phyloP scores from a whole-genome alignment of 35 echinoderm and acorn worm species.

The Stichopus chloronotus region DNA sequence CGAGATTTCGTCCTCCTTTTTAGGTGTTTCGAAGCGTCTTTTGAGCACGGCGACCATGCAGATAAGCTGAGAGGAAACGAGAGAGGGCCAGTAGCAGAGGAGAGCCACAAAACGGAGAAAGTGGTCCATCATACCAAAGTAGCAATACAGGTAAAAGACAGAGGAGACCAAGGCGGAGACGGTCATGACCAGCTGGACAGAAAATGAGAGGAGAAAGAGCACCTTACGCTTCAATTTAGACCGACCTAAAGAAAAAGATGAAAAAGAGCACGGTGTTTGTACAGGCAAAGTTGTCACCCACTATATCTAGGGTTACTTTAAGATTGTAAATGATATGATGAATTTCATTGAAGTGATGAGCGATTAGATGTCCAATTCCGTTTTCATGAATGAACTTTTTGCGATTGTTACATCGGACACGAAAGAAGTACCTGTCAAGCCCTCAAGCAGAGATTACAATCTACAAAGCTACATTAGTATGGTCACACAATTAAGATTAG shows the following conservation, averaged over 20 bases:
- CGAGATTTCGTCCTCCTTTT: slow-evolving; percentile 15
- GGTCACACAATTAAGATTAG: no score
- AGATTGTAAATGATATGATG: no score
- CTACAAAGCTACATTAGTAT: no score
- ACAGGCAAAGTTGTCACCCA: no score
- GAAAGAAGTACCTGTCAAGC: no score
- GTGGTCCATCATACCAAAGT: slow-evolving; percentile 3
- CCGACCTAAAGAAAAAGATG: background rate
- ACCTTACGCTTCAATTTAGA: background rate
- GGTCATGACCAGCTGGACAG: slow-evolving; percentile 1
- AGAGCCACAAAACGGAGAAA: background rate
- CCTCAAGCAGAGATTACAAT: no score
- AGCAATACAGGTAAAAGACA: background rate
- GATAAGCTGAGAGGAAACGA: background rate
- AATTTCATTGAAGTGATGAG: no score
- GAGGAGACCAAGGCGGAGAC: background rate
- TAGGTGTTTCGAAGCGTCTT: background rate
- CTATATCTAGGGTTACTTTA: no score
- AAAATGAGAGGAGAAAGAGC: background rate
- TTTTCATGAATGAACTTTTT: no score
- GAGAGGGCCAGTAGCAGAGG: slow-evolving; percentile 22
- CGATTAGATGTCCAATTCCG: no score
- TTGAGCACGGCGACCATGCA: background rate
- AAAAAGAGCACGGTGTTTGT: background rate
- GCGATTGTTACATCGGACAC: no score